Percentiles rank a stretch among this genome's conserved stretches.
These are phyloP conservation scores for Acronicta leporina DNA, from an alignment of 2,888 invertebrate species.

Conservation along the genomic window DNA sequence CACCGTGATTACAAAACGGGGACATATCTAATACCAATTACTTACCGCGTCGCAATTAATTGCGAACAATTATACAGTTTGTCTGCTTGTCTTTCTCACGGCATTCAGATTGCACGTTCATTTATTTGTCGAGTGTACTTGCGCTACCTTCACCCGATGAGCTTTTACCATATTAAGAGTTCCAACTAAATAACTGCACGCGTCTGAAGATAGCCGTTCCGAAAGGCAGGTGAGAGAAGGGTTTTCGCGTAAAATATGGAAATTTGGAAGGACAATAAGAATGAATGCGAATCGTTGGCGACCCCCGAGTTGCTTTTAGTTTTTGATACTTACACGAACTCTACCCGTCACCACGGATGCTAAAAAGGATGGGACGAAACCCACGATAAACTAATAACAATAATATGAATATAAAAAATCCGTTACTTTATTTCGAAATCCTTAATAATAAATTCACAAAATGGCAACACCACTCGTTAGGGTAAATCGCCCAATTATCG, in stretches of 20 bases:
- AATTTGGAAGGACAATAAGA: no score
- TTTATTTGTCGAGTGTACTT: slow-evolving; percentile 46
- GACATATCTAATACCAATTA: slow-evolving; percentile 49
- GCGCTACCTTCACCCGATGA: slow-evolving; percentile 23
- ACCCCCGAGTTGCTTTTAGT: no score
- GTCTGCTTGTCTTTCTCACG: slow-evolving; percentile 56
- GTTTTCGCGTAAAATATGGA: no score
- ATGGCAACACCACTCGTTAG: slow-evolving; percentile 32
- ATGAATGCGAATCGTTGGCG: no score
- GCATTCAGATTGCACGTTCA: slow-evolving; percentile 40
- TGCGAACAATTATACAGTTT: slow-evolving; percentile 46
- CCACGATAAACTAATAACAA: no score
- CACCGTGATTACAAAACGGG: slow-evolving; percentile 34
- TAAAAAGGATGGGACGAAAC: no score
- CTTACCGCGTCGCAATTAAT: slow-evolving; percentile 50
- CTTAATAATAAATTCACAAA: slow-evolving; percentile 10
- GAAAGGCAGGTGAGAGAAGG: no score
- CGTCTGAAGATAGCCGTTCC: no score
- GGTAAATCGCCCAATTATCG: slow-evolving; percentile 58
- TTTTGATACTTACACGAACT: no score
- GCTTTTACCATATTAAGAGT: slow-evolving; percentile 1
- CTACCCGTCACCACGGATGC: no score
- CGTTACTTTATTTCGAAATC: background rate
- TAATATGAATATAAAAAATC: no score
- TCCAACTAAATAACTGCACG: no score